Conservation (phyloP, 2,888 invertebrate species). For the Acleris literana region DNA sequence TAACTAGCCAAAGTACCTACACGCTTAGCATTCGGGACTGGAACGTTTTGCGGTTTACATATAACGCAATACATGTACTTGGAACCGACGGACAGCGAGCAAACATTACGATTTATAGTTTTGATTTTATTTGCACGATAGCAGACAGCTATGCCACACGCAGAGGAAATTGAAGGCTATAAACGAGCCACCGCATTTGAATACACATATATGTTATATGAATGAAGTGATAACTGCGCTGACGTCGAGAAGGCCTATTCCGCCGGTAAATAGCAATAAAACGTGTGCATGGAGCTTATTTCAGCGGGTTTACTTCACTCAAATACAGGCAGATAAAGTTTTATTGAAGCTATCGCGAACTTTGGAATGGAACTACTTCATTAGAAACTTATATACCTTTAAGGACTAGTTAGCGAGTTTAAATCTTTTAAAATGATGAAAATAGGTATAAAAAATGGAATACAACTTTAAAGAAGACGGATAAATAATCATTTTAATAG, state of each 20-base stretch:
- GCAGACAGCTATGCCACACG: conserved; percentile 39
- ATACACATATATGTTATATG: conserved; percentile 29
- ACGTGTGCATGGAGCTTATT: conserved; percentile 4
- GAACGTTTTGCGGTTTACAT: background rate
- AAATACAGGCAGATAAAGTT: background rate
- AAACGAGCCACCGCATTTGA: conserved; percentile 34
- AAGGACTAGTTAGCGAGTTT: no score
- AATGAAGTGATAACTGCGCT: conserved; percentile 27
- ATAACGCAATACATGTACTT: conserved; percentile 7
- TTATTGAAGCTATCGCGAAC: background rate
- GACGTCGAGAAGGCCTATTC: conserved; percentile 15
- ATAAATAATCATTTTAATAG: background rate
- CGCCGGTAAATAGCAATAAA: conserved; percentile 15
- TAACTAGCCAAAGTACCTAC: conserved; percentile 19
- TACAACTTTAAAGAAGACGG: background rate
- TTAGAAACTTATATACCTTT: no score
- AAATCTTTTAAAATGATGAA: no score
- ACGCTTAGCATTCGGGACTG: conserved; percentile 6
- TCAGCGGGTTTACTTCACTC: background rate
- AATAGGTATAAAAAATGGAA: background rate
- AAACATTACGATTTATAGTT: conserved; percentile 45
- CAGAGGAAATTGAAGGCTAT: conserved; percentile 52
- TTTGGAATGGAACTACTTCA: no score
- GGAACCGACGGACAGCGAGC: conserved; percentile 11
- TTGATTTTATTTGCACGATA: conserved; percentile 44